These are phyloP conservation scores for Acanthiza pusilla DNA, from an alignment of 2,797 vertebrate species.

Conservation along the genomic window DNA sequence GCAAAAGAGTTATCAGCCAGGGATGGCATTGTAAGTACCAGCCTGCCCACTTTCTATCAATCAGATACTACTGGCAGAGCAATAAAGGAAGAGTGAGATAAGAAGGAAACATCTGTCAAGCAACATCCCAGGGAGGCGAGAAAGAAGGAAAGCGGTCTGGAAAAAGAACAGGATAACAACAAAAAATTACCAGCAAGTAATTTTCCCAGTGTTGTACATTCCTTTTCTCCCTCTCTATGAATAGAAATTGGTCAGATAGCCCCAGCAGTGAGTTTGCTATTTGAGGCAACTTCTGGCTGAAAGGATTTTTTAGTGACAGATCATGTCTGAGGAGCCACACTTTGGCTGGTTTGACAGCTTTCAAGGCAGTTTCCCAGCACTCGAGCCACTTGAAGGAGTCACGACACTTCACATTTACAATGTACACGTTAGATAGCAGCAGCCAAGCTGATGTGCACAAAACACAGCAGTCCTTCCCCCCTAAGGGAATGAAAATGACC, in stretches of 20 bases:
- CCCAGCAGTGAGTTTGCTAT: not conserved
- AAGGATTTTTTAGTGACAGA: slow-evolving; percentile 33
- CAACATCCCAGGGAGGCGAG: not conserved
- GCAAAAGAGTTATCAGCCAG: slow-evolving; percentile 34
- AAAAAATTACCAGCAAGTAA: slow-evolving; percentile 16
- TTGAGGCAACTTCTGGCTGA: not conserved
- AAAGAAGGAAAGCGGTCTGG: not conserved
- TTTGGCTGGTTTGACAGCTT: slow-evolving; percentile 35
- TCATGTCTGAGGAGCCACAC: not conserved
- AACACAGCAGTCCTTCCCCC: not conserved
- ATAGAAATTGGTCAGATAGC: slow-evolving; percentile 34
- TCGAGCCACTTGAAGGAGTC: not conserved
- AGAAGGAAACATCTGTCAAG: slow-evolving; percentile 43
- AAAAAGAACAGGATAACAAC: slow-evolving; percentile 11
- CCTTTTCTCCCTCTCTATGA: not conserved
- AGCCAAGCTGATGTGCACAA: not conserved
- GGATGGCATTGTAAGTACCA: slow-evolving; percentile 34
- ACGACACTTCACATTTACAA: slow-evolving; percentile 18
- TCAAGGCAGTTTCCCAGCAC: slow-evolving; percentile 36
- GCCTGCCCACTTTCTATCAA: slow-evolving; percentile 52
- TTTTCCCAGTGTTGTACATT: not conserved
- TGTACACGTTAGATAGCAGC: not conserved
- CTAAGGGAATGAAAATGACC: fast-evolving
- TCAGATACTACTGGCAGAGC: slow-evolving; percentile 48
- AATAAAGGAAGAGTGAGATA: slow-evolving; percentile 59